Percentiles rank a stretch among this genome's conserved stretches.
Conservation (phyloP, 2,113 vertebrate species). For the Trichechus manatus region DNA sequence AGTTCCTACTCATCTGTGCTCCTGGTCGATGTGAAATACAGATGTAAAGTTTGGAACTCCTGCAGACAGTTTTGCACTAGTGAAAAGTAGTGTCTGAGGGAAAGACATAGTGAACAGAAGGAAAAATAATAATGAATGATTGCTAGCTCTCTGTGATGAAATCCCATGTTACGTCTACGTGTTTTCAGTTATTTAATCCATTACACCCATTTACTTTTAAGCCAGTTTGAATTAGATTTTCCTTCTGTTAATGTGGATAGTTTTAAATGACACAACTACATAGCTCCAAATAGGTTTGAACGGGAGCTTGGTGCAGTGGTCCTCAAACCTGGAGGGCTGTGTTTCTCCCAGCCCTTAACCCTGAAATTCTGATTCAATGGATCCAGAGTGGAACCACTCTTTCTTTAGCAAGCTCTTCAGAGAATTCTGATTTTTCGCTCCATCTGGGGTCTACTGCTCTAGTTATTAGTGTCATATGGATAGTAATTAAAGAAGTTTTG, state of each 20-base stretch:
- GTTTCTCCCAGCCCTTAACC: not conserved
- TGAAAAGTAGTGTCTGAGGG: not conserved
- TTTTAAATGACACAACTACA: not conserved
- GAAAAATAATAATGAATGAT: not conserved
- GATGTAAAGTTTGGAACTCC: not conserved
- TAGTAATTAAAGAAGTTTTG: not conserved
- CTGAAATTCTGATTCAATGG: not conserved
- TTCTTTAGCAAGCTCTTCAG: not conserved
- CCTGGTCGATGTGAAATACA: not conserved
- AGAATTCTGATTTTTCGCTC: not conserved
- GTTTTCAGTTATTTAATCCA: not conserved
- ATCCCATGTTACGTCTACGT: not conserved
- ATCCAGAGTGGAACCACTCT: not conserved
- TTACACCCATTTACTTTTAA: not conserved
- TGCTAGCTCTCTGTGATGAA: not conserved
- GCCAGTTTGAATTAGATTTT: not conserved
- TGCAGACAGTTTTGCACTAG: not conserved
- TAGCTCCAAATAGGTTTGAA: not conserved
- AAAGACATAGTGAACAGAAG: not conserved
- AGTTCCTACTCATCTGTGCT: not conserved
- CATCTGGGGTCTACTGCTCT: not conserved
- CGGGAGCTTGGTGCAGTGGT: rapidly evolving
- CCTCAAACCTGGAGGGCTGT: not conserved
- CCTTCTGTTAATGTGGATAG: not conserved
- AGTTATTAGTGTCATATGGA: not conserved